phyloP scores from a whole-genome alignment of 1,140 invertebrate species.

The Drosophila pruinosa region DNA sequence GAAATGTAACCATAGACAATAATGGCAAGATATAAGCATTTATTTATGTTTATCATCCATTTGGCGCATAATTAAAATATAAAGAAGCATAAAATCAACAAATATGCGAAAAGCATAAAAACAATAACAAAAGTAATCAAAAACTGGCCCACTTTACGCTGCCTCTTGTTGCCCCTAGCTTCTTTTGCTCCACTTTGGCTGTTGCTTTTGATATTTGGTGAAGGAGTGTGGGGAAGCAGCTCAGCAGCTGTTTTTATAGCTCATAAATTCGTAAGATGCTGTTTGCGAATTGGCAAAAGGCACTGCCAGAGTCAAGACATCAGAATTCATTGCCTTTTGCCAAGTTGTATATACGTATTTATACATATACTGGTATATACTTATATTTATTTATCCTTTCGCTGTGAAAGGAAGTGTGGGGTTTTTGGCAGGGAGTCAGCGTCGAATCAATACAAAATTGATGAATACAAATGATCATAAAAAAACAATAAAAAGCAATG shows the following conservation, averaged over 20 bases:
- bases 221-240: neutral
- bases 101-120: slow-evolving; percentile 69
- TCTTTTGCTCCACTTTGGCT: neutral
- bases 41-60: slow-evolving; percentile 62
- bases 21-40: slow-evolving; percentile 25
- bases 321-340: slow-evolving; percentile 73
- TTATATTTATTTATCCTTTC: slow-evolving; percentile 67
- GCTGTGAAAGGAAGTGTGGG: slow-evolving; percentile 12
- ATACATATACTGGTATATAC: neutral
- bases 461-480: slow-evolving; percentile 82
- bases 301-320: slow-evolving; percentile 53
- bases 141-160: slow-evolving; percentile 63
- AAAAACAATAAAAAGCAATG: slow-evolving; percentile 81
- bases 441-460: slow-evolving; percentile 77
- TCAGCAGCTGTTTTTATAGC: slow-evolving; percentile 79
- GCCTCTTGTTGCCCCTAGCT: slow-evolving; percentile 29
- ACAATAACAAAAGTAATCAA: slow-evolving; percentile 80
- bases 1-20: slow-evolving; percentile 14
- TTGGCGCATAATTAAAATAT: slow-evolving; percentile 78
- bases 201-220: neutral
- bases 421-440: slow-evolving; percentile 23
- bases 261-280: slow-evolving; percentile 81
- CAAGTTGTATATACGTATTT: slow-evolving; percentile 35
- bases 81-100: slow-evolving; percentile 68
- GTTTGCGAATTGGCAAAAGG: slow-evolving; percentile 58